Conservation (phyloP, 1,140 invertebrate genomes). For the Thereuonema tuberculata region DNA sequence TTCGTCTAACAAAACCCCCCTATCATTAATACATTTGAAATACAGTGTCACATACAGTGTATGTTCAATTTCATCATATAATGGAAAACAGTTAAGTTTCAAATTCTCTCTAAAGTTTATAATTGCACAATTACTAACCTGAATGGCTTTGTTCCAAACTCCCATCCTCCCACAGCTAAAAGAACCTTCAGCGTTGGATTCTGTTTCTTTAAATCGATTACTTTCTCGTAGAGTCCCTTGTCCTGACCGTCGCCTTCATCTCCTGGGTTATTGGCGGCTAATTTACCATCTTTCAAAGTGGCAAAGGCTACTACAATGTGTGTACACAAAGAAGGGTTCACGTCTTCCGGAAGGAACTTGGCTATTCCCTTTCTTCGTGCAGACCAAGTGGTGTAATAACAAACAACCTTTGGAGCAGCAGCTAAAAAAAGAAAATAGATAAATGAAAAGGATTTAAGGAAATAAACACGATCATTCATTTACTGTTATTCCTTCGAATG, state of each 20-base stretch:
- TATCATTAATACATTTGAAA: too few species aligned
- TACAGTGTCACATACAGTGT: too few species aligned
- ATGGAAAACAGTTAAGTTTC: too few species aligned
- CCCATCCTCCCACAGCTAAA: constrained; percentile 87
- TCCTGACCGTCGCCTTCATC: constrained; percentile 41
- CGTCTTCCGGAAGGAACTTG: constrained; percentile 71
- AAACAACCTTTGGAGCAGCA: constrained; percentile 55
- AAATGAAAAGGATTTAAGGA: neutral
- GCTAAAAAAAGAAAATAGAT: constrained; percentile 11
- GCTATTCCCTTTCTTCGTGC: constrained; percentile 70
- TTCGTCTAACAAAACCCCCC: too few species aligned
- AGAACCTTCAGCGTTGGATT: constrained; percentile 83
- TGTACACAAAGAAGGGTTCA: constrained; percentile 73
- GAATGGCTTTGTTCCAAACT: constrained; percentile 81
- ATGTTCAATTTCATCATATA: too few species aligned
- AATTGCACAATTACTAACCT: constrained; percentile 34
- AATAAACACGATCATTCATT: too few species aligned
- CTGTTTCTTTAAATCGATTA: constrained; percentile 68
- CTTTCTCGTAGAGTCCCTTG: constrained; percentile 61
- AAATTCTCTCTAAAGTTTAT: too few species aligned
- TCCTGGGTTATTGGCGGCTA: constrained; percentile 52
- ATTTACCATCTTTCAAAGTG: constrained; percentile 40
- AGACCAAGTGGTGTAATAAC: constrained; percentile 90
- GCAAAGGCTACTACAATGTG: constrained; percentile 89
- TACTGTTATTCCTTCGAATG: too few species aligned